Conservation (phyloP, 1,140 invertebrate genomes). For the Lasioglossum albipes region DNA sequence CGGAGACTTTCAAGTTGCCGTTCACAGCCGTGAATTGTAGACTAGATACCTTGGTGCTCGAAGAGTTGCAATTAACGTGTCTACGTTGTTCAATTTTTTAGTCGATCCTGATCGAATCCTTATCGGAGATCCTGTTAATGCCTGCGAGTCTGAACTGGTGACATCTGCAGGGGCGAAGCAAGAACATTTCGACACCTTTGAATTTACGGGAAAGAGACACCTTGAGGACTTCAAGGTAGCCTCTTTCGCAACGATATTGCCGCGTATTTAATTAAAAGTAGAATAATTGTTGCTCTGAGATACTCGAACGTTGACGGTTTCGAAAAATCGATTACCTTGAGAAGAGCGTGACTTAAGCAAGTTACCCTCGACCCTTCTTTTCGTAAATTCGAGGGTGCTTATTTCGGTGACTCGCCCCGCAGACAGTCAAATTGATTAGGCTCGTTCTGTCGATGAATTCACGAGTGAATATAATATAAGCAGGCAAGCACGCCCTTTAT, state of each 20-base stretch:
- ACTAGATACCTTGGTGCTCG: not conserved
- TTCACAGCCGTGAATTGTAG: no score
- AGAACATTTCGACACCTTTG: not conserved
- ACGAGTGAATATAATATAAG: slow-evolving; percentile 26
- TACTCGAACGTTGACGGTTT: not conserved
- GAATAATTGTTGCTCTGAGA: no score
- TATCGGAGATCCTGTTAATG: not conserved
- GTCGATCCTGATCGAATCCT: not conserved
- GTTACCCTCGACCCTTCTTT: not conserved
- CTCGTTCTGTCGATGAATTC: slow-evolving; percentile 19
- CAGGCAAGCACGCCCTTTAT: slow-evolving; percentile 23
- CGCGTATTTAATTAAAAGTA: not conserved
- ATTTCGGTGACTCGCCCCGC: not conserved
- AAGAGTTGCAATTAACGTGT: not conserved
- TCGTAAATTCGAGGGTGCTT: not conserved
- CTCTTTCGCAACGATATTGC: not conserved
- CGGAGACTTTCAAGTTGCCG: not conserved
- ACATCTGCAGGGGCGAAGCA: not conserved
- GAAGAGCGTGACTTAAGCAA: no score
- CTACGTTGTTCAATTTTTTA: not conserved
- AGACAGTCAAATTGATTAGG: not conserved
- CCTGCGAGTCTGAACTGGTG: not conserved
- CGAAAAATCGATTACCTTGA: not conserved
- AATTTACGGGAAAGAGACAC: not conserved
- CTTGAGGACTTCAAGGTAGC: not conserved